These are phyloP conservation scores for Anoplolepis gracilipes DNA, from an alignment of 1,140 invertebrate genomes.

Conservation along the genomic window DNA sequence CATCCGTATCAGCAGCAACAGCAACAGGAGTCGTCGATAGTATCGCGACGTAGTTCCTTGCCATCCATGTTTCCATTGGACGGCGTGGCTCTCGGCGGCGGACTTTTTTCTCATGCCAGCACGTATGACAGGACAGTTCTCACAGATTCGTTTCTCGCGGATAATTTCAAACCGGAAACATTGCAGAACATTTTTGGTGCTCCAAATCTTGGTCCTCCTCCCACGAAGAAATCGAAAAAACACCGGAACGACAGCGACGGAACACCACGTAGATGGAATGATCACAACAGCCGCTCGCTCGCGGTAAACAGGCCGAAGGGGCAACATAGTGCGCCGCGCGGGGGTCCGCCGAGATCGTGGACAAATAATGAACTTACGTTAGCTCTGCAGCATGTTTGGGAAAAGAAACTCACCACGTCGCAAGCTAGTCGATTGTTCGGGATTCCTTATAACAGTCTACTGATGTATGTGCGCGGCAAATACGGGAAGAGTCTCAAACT, in stretches of 20 bases:
- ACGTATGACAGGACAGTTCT: slow-evolving; percentile 78
- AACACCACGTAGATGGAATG: slow-evolving; percentile 79
- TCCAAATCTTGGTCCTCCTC: slow-evolving; percentile 66
- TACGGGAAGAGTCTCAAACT: slow-evolving; percentile 95
- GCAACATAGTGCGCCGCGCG: slow-evolving; percentile 94
- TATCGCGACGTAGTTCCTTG: slow-evolving; percentile 75
- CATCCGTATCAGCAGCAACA: slow-evolving; percentile 73
- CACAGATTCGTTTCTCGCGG: slow-evolving; percentile 79
- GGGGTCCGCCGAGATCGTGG: slow-evolving; percentile 95
- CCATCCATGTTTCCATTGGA: slow-evolving; percentile 81
- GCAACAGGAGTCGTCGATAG: slow-evolving; percentile 75
- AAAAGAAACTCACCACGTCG: slow-evolving; percentile 97
- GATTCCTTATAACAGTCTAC: slow-evolving; percentile 95
- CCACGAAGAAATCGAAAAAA: slow-evolving; percentile 79
- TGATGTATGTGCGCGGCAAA: slow-evolving; percentile 97
- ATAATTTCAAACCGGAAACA: slow-evolving; percentile 82
- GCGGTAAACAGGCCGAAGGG: slow-evolving; percentile 91
- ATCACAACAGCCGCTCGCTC: slow-evolving; percentile 76
- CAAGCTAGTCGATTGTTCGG: slow-evolving; percentile 95
- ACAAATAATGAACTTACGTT: slow-evolving; percentile 95
- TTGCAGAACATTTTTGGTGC: slow-evolving; percentile 81
- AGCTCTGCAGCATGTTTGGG: slow-evolving; percentile 96
- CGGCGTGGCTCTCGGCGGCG: slow-evolving; percentile 74
- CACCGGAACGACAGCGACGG: slow-evolving; percentile 73
- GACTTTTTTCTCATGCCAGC: slow-evolving; percentile 79